Conservation (phyloP, 2,888 invertebrate species). For the Schizaphis graminum region DNA sequence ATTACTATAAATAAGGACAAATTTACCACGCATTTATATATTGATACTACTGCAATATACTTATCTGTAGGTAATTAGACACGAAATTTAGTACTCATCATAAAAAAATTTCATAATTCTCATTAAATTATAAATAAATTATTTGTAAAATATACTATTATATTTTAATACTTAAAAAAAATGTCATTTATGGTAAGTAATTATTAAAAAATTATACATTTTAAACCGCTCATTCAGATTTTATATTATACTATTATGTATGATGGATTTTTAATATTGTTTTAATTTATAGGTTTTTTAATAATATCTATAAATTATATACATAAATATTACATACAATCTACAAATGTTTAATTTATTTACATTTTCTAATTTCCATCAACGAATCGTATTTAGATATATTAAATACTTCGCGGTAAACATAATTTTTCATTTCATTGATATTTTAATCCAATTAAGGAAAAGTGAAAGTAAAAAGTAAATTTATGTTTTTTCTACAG, state of each 20-base stretch:
- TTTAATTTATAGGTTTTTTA: not conserved
- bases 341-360: not conserved
- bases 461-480: constrained; percentile 40
- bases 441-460: not conserved
- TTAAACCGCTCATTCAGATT: not conserved
- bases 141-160: not conserved
- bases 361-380: not conserved
- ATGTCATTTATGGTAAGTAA: not conserved
- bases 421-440: not conserved
- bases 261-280: not conserved
- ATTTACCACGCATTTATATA: not conserved
- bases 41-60: not conserved
- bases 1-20: not conserved
- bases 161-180: not conserved
- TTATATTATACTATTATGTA: not conserved
- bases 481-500: not conserved
- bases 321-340: not conserved
- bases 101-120: too few relatives aligned
- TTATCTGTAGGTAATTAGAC: not conserved
- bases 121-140: not conserved
- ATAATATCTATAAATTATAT: not conserved
- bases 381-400: not conserved
- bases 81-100: not conserved
- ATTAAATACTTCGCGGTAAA: not conserved
- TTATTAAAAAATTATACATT: not conserved